Evolutionary conservation across 2,113 vertebrate species (phyloP).

Genomic region (Chloebia gouldiae): DNA sequence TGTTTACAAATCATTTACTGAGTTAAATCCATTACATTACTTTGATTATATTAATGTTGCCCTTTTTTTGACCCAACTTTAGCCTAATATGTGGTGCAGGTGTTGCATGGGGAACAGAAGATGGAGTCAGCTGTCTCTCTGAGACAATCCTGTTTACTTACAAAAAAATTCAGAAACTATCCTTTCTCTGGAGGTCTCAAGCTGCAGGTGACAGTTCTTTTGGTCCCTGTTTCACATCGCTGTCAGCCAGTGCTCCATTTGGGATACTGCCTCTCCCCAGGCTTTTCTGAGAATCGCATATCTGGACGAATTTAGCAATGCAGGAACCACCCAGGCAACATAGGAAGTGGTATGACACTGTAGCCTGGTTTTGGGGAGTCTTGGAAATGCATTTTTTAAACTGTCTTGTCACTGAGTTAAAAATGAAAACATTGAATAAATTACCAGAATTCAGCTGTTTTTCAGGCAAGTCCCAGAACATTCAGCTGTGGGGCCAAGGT

Average conservation of each 20-base stretch:
- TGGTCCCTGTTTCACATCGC: neutral
- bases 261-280: neutral
- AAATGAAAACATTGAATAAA: neutral
- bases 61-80: slow-evolving; percentile 37
- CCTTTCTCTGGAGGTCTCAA: slow-evolving; percentile 27
- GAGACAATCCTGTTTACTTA: slow-evolving; percentile 33
- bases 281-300: neutral
- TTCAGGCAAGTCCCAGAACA: neutral
- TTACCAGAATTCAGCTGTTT: neutral
- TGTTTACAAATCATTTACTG: neutral
- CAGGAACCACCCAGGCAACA: neutral
- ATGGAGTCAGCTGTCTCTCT: slow-evolving; percentile 42
- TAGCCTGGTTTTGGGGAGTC: neutral
- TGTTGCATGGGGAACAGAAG: slow-evolving; percentile 19
- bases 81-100: slow-evolving; percentile 48
- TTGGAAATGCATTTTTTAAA: neutral
- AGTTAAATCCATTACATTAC: neutral
- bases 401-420: neutral
- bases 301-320: neutral
- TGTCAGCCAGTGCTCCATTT: neutral
- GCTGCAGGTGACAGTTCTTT: slow-evolving; percentile 50
- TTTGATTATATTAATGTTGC: slow-evolving; percentile 31
- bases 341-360: neutral
- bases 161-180: neutral
- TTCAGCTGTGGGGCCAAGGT: neutral